Base-by-base conservation (phyloP, 2,113 vertebrate species). In the Nothocercus nigrocapillus region DNA sequence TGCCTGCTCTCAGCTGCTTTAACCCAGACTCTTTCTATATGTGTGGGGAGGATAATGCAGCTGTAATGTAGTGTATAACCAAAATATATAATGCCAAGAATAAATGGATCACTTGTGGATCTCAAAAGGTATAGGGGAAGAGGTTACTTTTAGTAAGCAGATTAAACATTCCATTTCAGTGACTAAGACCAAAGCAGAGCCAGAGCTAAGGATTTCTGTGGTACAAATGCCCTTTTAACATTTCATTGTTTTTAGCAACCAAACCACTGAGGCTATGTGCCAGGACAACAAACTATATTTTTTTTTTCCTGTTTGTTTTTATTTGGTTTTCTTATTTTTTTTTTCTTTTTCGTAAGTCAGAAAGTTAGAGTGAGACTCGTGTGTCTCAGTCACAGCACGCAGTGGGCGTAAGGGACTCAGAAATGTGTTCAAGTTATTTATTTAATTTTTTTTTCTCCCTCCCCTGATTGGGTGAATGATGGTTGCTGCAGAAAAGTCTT, bases 191-290 rank as follows among this genome's bases (percentile, higher is more conserved):
- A 94, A 93, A 66, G n/a, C 64, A 78, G 67, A 82, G 16, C 16
- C 36, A 40, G 27, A 18, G 38, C 53, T 80, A 58, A 82, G 49
- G 68, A 91, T 51, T 49, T 80, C 25, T 83, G 56, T 83, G 85
- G 63, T 94, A 74, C 47, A 88, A 90, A 67, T 91, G 75, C n/a
- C 67, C 59, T 89, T 91, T 77, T 74, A 49, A 10, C 54, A 67
- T 88, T 82, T 91, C 45, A 67, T 88, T 91, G 49, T 93, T 92
- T 59, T 89, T 93, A 83, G 75, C 82, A 97, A 94, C 82, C 45
- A 88, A 91, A 89, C 72, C 91, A 88, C 88, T 61, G 66, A 62
- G 73, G 73, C 61, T 82, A 13, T 24, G 42, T 88, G 27, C 79
- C 85, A 89, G 59, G 51, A 85, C 67, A 95, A 85, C 72, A 88